These are phyloP conservation scores for Liolophura sinensis DNA, from an alignment of 1,140 invertebrate species.

Conservation along the genomic window DNA sequence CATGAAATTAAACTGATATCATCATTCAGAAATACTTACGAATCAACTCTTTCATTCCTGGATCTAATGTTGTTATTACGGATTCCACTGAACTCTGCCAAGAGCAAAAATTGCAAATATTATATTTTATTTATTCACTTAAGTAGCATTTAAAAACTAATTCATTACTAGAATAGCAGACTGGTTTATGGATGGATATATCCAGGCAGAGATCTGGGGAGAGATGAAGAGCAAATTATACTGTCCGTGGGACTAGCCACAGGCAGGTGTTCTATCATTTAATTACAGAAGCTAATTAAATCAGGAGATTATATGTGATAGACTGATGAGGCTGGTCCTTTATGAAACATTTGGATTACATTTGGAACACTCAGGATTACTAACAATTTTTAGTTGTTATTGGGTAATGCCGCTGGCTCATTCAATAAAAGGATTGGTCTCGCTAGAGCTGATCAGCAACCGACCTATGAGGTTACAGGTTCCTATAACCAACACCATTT, in stretches of 20 bases:
- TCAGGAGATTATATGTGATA: no score
- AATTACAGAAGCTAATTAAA: no score
- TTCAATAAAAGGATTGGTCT: no score
- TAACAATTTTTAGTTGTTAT: no score
- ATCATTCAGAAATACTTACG: constrained; percentile 64
- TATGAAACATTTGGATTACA: no score
- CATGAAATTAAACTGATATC: no score
- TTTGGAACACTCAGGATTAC: no score
- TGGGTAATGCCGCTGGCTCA: no score
- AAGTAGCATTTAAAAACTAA: not conserved
- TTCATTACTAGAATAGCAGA: not conserved
- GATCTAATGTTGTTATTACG: constrained; percentile 86
- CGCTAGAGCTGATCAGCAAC: not conserved
- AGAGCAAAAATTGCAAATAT: constrained; percentile 9
- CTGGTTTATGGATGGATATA: not conserved
- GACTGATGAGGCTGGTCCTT: no score
- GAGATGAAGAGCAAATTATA: not conserved
- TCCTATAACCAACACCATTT: not conserved
- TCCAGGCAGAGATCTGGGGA: not conserved
- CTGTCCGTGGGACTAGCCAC: not conserved
- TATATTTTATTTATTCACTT: constrained; percentile 7
- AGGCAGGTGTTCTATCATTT: no score
- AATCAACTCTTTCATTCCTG: constrained; percentile 87
- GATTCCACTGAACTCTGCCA: constrained; percentile 74
- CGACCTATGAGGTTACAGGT: not conserved